Conservation (phyloP, 2,797 vertebrate species). For the Linurgus olivaceus region DNA sequence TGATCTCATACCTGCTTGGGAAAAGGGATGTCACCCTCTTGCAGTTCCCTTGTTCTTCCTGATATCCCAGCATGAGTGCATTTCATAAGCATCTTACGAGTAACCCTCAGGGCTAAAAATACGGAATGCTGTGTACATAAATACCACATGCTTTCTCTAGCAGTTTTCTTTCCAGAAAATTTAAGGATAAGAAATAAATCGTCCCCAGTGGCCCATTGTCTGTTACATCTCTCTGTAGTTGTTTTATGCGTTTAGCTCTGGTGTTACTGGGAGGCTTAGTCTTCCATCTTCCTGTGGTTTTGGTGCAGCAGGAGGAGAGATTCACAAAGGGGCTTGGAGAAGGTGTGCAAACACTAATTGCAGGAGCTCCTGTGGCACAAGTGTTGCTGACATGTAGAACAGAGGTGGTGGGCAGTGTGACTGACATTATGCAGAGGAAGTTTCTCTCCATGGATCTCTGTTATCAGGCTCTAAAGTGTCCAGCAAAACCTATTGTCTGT, state of each 20-base stretch:
- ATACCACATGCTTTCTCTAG: not conserved
- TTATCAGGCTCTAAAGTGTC: not conserved
- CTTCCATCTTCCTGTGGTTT: not conserved
- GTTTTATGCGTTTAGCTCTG: not conserved
- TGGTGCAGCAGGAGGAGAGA: not conserved
- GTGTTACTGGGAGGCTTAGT: not conserved
- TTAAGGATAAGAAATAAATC: conserved; percentile 9
- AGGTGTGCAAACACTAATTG: not conserved
- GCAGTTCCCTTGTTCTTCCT: not conserved
- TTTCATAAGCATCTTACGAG: not conserved
- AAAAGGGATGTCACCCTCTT: not conserved
- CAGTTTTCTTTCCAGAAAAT: conserved; percentile 1
- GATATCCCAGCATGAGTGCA: not conserved
- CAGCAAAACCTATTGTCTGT: not conserved
- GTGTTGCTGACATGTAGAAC: not conserved
- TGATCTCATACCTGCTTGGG: not conserved
- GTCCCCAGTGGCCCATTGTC: conserved; percentile 7
- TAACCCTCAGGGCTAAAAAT: conserved; percentile 20
- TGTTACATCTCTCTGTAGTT: not conserved
- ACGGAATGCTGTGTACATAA: not conserved
- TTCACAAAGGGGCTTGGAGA: not conserved
- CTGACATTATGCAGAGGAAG: not conserved
- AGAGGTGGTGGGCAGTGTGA: not conserved
- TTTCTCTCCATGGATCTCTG: not conserved
- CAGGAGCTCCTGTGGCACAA: not conserved